Conservation (phyloP, 2,888 invertebrate species). For the Tryphoninae sp. region DNA sequence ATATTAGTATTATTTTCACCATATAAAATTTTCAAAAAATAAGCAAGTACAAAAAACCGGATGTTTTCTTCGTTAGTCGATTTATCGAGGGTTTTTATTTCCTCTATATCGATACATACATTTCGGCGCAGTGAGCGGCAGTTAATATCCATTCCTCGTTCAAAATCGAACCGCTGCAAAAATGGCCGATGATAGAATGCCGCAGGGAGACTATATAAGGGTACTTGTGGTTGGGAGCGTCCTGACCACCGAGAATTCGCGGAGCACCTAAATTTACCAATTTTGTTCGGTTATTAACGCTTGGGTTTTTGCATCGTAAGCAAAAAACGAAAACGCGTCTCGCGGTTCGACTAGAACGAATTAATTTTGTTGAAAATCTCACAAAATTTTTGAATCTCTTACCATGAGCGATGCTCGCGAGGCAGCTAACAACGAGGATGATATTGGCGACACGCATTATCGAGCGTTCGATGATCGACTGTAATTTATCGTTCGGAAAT, state of each 20-base stretch:
- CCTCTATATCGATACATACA: slow-evolving; percentile 21
- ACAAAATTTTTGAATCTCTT: neutral
- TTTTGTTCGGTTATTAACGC: neutral
- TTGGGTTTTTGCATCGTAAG: neutral
- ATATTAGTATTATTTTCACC: too few species aligned
- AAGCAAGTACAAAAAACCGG: neutral
- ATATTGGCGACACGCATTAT: neutral
- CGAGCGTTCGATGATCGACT: neutral
- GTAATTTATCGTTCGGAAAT: neutral
- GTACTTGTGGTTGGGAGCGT: slow-evolving; percentile 50
- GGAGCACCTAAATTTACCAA: neutral
- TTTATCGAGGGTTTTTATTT: too few species aligned
- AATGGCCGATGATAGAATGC: neutral
- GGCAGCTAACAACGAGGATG: slow-evolving; percentile 1
- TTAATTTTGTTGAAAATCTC: neutral
- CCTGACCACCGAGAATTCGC: slow-evolving; percentile 50
- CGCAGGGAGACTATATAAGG: slow-evolving; percentile 53
- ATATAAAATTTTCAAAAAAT: too few species aligned
- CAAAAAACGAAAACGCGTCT: neutral
- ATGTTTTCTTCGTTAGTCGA: neutral
- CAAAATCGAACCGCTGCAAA: slow-evolving; percentile 56
- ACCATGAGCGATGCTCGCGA: neutral
- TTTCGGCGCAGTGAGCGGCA: slow-evolving; percentile 51
- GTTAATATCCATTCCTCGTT: slow-evolving; percentile 49
- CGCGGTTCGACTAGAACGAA: neutral